Evolutionary conservation across 2,797 vertebrate genomes (phyloP).

Genomic region (Poecilia wingei): DNA sequence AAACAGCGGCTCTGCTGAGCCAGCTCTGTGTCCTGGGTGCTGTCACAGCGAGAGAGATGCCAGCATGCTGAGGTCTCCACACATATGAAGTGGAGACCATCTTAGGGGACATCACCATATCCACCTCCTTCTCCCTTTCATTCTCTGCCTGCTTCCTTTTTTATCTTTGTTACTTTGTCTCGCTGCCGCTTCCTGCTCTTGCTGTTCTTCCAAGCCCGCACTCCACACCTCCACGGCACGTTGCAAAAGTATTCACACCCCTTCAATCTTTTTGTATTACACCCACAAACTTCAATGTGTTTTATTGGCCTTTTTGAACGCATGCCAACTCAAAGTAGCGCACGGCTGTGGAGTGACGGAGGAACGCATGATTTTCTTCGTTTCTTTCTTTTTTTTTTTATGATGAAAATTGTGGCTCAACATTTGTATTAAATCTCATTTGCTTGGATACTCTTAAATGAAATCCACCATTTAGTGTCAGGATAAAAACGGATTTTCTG

Average conservation of each 20-base stretch:
- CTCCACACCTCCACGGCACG: conserved; percentile 9
- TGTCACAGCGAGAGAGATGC: conserved; percentile 66
- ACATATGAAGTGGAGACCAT: conserved; percentile 56
- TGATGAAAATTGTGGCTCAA: background rate
- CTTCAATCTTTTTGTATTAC: background rate
- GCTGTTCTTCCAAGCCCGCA: conserved; percentile 20
- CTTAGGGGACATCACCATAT: conserved; percentile 57
- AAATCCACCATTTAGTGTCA: background rate
- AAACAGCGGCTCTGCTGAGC: conserved; percentile 64
- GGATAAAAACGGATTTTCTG: background rate
- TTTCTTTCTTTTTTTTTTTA: background rate
- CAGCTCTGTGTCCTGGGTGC: conserved; percentile 58
- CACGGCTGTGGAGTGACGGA: background rate
- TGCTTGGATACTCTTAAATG: background rate
- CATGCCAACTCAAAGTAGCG: background rate
- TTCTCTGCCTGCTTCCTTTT: conserved; percentile 51
- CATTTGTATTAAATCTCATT: background rate
- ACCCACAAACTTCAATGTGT: background rate
- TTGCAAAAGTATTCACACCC: background rate
- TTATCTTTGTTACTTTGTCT: conserved; percentile 41
- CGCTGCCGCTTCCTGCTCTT: conserved; percentile 46
- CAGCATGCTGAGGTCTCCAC: conserved; percentile 62
- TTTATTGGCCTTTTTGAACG: background rate
- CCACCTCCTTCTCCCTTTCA: conserved; percentile 71
- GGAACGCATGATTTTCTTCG: background rate